A percentile compares a stretch with the other conserved stretches of the same genome.
These are phyloP conservation scores for Tapirus terrestris DNA, from an alignment of 2,113 vertebrate species.

Conservation along the genomic window DNA sequence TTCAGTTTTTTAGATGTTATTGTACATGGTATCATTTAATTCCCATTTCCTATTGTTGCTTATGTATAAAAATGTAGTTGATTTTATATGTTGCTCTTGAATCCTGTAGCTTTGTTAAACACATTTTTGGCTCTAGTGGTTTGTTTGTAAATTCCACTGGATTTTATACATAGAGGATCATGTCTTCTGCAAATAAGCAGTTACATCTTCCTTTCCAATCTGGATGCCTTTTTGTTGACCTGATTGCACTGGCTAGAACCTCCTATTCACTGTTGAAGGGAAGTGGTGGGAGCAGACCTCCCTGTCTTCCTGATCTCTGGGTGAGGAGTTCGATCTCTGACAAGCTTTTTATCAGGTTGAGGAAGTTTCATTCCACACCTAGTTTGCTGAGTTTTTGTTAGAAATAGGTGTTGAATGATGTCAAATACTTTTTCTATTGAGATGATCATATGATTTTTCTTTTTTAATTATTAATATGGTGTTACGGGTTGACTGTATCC, in stretches of 20 bases:
- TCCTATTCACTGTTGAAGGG: not conserved
- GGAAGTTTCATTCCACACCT: not conserved
- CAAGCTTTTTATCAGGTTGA: not conserved
- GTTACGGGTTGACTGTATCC: not conserved
- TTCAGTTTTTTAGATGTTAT: not conserved
- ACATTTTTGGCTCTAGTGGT: not conserved
- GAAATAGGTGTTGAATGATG: not conserved
- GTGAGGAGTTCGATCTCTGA: not conserved
- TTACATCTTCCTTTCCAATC: not conserved
- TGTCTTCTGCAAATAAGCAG: not conserved
- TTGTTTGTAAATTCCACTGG: not conserved
- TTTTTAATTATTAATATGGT: not conserved
- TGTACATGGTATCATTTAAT: not conserved
- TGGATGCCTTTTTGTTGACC: not conserved
- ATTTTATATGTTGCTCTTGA: not conserved
- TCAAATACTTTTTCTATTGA: not conserved
- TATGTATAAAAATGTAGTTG: not conserved
- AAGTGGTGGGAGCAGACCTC: not conserved
- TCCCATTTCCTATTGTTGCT: not conserved
- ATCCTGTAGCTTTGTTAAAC: not conserved
- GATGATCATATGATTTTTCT: not conserved
- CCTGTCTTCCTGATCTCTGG: not conserved
- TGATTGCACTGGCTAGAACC: not conserved
- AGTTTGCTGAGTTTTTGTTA: not conserved
- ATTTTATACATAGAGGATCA: not conserved